These are phyloP conservation scores for Lordiphosa clarofinis DNA, from an alignment of 1,140 invertebrate species.

Conservation along the genomic window DNA sequence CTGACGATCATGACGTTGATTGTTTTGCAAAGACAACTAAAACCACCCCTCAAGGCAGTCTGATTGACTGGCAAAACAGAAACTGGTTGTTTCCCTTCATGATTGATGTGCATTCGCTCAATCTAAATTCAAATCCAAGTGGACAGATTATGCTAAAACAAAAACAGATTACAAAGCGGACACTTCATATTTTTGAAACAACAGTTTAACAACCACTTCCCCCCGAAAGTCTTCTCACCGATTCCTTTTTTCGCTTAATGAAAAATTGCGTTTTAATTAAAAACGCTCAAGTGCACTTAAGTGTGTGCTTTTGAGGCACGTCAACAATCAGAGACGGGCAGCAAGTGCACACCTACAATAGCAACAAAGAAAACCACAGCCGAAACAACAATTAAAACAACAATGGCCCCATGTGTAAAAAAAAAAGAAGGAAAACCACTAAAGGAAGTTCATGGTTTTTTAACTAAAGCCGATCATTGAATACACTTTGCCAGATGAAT, in stretches of 20 bases:
- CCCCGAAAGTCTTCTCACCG: not conserved
- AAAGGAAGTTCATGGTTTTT: slow-evolving; percentile 31
- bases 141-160: slow-evolving; percentile 30
- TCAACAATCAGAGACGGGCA: slow-evolving; percentile 45
- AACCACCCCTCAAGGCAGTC: slow-evolving; percentile 33
- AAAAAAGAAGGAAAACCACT: slow-evolving; percentile 32
- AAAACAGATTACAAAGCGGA: slow-evolving; percentile 9
- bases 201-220: slow-evolving; percentile 11
- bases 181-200: slow-evolving; percentile 44
- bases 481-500: not conserved
- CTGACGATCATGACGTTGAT: slow-evolving; percentile 60
- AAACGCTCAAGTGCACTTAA: slow-evolving; percentile 77
- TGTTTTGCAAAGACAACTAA: slow-evolving; percentile 38
- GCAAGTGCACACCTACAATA: slow-evolving; percentile 40
- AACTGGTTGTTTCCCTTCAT: slow-evolving; percentile 16
- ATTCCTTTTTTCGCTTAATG: slow-evolving; percentile 31
- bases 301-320: slow-evolving; percentile 67
- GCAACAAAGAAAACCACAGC: slow-evolving; percentile 15
- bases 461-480: slow-evolving; percentile 3
- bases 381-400: slow-evolving; percentile 64
- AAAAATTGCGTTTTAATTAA: slow-evolving; percentile 76
- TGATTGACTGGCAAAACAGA: slow-evolving; percentile 47
- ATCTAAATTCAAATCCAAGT: slow-evolving; percentile 24
- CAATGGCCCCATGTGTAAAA: slow-evolving; percentile 50
- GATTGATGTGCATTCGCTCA: slow-evolving; percentile 51